A percentile compares a stretch with the other conserved stretches of the same genome.
Evolutionary conservation across 2,113 vertebrate genomes (phyloP).

Genomic region (Chlamydotis undulata): DNA sequence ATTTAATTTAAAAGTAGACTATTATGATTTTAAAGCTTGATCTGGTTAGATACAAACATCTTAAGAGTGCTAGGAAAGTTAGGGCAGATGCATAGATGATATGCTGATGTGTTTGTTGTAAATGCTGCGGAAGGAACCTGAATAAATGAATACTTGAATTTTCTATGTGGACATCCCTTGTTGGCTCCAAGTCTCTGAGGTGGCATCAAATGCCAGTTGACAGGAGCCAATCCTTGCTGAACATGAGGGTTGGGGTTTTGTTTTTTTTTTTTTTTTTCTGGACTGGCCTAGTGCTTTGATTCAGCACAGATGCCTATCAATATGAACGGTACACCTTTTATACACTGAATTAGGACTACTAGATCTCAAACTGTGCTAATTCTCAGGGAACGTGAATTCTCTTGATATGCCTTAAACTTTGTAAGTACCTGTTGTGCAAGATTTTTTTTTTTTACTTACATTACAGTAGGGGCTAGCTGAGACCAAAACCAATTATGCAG

Average conservation of each 20-base stretch:
- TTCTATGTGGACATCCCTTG: not conserved
- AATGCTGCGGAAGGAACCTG: not conserved
- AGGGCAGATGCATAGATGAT: not conserved
- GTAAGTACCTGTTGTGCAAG: not conserved
- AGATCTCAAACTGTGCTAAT: not conserved
- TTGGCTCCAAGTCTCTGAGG: not conserved
- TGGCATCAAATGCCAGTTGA: not conserved
- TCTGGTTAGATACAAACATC: not conserved
- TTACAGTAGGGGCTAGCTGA: not conserved
- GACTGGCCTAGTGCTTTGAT: not conserved
- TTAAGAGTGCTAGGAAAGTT: not conserved
- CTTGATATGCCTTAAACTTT: not conserved
- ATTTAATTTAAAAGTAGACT: not conserved
- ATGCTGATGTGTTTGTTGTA: not conserved
- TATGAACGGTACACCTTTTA: not conserved
- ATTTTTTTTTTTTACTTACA: not conserved
- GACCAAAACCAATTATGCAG: not conserved
- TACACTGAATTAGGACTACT: not conserved
- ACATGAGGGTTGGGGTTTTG: not conserved
- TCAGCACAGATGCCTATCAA: not conserved
- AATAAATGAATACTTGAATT: not conserved
- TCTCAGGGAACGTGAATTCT: not conserved
- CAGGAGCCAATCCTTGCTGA: not conserved
- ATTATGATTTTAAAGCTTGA: not conserved
- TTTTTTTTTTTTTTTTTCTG: not conserved